phyloP scores from a whole-genome alignment of 2,797 vertebrate genomes.

The Staurois parvus region DNA sequence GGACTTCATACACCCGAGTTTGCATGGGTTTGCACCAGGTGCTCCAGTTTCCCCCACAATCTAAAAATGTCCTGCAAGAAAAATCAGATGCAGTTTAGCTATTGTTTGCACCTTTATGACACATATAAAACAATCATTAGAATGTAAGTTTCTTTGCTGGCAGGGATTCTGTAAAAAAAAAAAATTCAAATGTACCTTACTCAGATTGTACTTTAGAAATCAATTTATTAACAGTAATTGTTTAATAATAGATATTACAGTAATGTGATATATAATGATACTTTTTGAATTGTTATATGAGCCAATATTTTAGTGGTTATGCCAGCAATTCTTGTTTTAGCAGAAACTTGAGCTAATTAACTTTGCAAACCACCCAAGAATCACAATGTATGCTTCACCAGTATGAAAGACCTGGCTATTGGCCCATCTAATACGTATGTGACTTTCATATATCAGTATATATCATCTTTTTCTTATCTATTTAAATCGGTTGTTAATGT shows the following conservation, averaged over 20 bases:
- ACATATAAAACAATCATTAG: background rate
- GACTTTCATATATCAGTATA: slow-evolving; percentile 5
- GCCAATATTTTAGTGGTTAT: background rate
- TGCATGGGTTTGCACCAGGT: background rate
- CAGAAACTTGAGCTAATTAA: slow-evolving; percentile 5
- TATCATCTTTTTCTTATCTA: background rate
- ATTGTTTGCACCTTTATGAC: background rate
- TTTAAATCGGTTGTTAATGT: background rate
- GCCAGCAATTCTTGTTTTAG: background rate
- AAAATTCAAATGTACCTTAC: too few relatives aligned
- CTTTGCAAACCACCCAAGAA: background rate
- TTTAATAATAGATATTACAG: background rate
- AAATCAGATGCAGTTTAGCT: background rate
- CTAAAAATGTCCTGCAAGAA: too few relatives aligned
- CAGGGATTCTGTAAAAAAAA: too few relatives aligned
- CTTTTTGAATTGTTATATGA: background rate
- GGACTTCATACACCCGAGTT: background rate
- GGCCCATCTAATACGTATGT: background rate
- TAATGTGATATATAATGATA: background rate
- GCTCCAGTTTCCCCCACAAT: background rate
- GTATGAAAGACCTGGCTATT: background rate
- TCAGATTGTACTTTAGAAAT: too few relatives aligned
- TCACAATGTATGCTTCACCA: background rate
- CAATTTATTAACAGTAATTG: background rate
- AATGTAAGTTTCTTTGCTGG: background rate